These are phyloP conservation scores for Onychomys leucogaster DNA, from an alignment of 2,797 vertebrate species.

Conservation along the genomic window DNA sequence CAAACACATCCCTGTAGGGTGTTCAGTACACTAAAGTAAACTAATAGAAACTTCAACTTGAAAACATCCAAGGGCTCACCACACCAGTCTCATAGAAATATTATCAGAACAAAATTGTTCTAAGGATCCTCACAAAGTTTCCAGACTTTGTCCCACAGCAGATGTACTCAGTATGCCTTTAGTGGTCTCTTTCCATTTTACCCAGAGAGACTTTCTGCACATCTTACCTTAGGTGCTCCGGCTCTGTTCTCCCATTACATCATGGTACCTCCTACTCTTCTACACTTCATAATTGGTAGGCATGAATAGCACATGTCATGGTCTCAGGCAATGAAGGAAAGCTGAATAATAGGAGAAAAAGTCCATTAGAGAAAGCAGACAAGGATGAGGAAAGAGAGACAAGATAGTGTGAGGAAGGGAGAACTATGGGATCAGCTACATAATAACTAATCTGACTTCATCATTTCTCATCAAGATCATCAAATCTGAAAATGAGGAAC, in stretches of 20 bases:
- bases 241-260: background rate
- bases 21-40: too few species aligned
- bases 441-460: background rate
- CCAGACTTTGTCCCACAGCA: background rate
- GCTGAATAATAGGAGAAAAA: too few species aligned
- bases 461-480: background rate
- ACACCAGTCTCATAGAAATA: background rate
- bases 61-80: background rate
- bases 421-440: background rate
- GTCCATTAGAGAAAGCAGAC: too few species aligned
- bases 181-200: too few species aligned
- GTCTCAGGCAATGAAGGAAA: background rate
- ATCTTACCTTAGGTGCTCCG: too few species aligned
- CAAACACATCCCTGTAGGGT: too few species aligned
- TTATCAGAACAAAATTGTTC: background rate
- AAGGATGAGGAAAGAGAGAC: background rate
- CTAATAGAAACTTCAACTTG: background rate
- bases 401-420: background rate
- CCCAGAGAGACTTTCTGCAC: background rate
- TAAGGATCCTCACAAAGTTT: background rate
- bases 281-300: background rate
- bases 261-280: background rate
- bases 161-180: too few species aligned
- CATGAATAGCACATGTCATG: background rate
- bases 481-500: accelerated